Base-by-base conservation (phyloP, 2,797 vertebrate genomes). In the Emys orbicularis region DNA sequence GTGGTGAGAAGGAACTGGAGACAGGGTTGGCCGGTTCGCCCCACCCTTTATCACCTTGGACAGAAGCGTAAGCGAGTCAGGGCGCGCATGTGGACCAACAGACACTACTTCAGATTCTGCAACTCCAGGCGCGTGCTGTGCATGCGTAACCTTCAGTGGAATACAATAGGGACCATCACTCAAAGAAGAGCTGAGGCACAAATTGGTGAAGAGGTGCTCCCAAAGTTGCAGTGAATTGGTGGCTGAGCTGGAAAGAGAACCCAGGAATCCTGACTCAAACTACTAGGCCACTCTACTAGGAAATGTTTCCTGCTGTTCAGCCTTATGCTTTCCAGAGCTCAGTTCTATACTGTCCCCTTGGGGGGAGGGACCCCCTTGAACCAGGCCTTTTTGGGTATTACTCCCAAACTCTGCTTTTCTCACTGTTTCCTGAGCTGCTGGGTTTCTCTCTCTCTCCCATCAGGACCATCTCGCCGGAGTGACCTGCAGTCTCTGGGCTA, bases 401-500 rank as follows among this genome's bases (percentile, higher is more conserved):
- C 34, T 88, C 25, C 16, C 37, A 61, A 23, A 18, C 7, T 44
- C 21, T 37, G 27, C 16, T 11, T 72, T 86, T 41, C 21, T 29
- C 23, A 18, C 27, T 19, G 18, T 76, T 80, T 47, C 15, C 57
- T 41, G 52, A 3, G 56, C 34, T 68, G 6, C 2, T 0, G 4
- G 89, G 7, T 77, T 29, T 52, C 0, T 85, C 37, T 89, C 0
- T 7, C 47, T 41, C 79, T 77, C 57, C 72, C 56, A 37, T 61
- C 93, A 99, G 99, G 98, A 37, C 99, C 99, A 5, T 99, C 99
- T 93, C 98, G 99, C 23, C 99, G 99, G 89, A 99, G 99, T 56
- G 99, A 99, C 97, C 98, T 99, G 89, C 99, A 99, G 98, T 98
- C 99, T 91, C 96, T 99, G 96, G 99, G 99, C 93, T 99, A 99